Evolutionary conservation across 2,888 invertebrate species (phyloP).

Genomic region (Petrolisthes cinctipes): DNA sequence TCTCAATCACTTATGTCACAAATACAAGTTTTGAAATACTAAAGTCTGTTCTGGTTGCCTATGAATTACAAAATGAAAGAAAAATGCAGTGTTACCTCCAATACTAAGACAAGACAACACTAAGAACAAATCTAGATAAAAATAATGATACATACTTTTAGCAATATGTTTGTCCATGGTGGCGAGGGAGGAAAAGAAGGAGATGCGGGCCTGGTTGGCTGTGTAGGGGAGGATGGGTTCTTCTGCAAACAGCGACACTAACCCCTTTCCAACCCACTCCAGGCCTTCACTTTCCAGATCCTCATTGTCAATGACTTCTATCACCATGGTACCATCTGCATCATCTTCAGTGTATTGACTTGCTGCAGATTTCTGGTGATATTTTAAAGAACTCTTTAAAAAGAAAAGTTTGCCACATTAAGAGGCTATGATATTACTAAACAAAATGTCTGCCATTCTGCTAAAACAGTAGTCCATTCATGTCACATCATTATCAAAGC

Average conservation of each 20-base stretch:
- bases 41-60: too few species aligned
- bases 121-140: too few species aligned
- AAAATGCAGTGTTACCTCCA: too few species aligned
- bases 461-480: too few species aligned
- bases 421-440: too few species aligned
- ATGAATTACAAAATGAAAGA: too few species aligned
- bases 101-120: neutral
- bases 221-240: constrained; percentile 29
- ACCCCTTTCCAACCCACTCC: neutral
- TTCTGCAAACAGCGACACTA: constrained; percentile 32
- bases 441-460: too few species aligned
- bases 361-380: neutral
- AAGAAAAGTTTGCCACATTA: neutral
- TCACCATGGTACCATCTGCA: neutral
- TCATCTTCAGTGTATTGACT: neutral
- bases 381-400: too few species aligned
- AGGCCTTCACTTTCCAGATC: neutral
- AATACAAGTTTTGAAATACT: too few species aligned
- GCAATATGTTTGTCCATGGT: neutral
- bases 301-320: neutral
- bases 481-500: too few species aligned
- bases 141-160: neutral
- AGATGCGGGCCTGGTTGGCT: constrained; percentile 12
- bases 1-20: too few species aligned
- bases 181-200: constrained; percentile 31